These are phyloP conservation scores for Sebastes goodei DNA, from an alignment of 2,797 vertebrate species.

Conservation along the genomic window DNA sequence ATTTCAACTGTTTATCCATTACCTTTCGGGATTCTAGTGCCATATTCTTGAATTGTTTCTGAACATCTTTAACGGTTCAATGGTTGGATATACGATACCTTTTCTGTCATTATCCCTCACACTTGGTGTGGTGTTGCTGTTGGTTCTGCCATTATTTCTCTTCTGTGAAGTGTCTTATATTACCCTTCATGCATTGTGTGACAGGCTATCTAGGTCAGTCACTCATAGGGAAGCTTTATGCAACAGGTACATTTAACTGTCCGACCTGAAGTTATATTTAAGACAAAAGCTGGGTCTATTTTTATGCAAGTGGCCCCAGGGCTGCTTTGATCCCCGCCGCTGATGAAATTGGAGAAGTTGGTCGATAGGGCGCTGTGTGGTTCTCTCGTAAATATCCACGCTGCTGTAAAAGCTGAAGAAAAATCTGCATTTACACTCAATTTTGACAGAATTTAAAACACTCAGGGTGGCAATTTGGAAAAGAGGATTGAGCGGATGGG, in stretches of 20 bases:
- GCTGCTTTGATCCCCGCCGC: neutral
- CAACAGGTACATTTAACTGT: neutral
- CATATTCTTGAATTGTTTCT: neutral
- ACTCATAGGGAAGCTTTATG: neutral
- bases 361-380: neutral
- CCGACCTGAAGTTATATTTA: neutral
- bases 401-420: neutral
- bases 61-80: neutral
- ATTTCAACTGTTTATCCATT: too few relatives aligned
- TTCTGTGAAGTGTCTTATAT: neutral
- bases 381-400: neutral
- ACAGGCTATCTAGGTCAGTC: too few relatives aligned
- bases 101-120: neutral
- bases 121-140: too few relatives aligned
- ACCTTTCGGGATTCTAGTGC: too few relatives aligned
- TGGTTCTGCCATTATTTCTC: too few relatives aligned
- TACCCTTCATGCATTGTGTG: too few relatives aligned
- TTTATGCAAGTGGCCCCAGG: neutral
- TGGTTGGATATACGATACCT: neutral
- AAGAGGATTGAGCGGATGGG: neutral
- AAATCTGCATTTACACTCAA: neutral
- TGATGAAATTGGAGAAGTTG: neutral
- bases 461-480: conserved; percentile 24
- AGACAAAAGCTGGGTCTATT: neutral
- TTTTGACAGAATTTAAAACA: neutral